Percentiles rank a stretch among this genome's conserved stretches.
Conservation (phyloP, 2,113 vertebrate species). For the Emydocephalus ijimae region DNA sequence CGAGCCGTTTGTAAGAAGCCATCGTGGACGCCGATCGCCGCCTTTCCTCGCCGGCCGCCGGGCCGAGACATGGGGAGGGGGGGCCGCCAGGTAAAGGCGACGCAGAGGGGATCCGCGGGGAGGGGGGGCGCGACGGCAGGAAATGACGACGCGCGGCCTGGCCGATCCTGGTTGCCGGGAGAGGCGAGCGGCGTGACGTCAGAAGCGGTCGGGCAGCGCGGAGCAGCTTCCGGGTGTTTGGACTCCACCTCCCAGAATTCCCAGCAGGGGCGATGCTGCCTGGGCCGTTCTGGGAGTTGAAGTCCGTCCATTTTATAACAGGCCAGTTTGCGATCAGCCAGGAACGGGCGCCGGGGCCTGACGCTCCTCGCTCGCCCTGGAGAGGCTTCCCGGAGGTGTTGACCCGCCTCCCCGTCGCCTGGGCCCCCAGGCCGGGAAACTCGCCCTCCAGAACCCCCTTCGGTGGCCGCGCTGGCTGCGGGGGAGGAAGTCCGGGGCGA, state of each 20-base stretch:
- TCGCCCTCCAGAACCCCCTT: background rate
- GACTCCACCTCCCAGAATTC: background rate
- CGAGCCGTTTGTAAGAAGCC: conserved; percentile 48
- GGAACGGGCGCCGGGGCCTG: background rate
- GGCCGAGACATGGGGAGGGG: background rate
- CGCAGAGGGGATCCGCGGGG: background rate
- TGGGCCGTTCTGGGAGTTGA: background rate
- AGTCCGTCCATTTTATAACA: background rate
- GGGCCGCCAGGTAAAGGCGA: conserved; percentile 12
- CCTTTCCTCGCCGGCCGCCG: background rate
- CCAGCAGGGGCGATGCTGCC: background rate
- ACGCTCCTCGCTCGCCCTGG: background rate
- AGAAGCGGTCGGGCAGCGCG: background rate
- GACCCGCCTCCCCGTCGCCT: background rate
- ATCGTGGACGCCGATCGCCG: conserved; percentile 16
- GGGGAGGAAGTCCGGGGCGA: background rate
- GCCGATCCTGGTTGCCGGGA: background rate
- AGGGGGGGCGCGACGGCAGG: background rate
- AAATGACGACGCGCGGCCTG: background rate
- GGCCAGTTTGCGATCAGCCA: background rate
- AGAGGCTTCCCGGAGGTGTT: background rate
- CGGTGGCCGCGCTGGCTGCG: too few species aligned
- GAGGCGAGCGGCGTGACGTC: conserved; percentile 17
- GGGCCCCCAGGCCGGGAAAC: background rate
- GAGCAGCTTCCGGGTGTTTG: background rate